Base-by-base conservation (phyloP, 2,113 vertebrate genomes). In the Columbina picui region DNA sequence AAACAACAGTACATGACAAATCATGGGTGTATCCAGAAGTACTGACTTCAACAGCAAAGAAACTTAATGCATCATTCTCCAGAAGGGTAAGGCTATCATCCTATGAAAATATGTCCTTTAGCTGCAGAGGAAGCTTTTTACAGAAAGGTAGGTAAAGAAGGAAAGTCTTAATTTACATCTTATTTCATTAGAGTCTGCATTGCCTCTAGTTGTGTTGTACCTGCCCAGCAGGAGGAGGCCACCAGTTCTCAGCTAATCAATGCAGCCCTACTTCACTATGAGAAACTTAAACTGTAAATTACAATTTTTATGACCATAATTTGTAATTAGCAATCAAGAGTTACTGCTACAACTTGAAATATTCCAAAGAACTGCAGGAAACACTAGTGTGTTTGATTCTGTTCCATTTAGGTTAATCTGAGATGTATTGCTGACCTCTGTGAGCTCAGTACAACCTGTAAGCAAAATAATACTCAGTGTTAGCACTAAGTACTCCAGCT, bases 301-400 rank as follows among this genome's bases (percentile, higher is more conserved):
- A 36, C 9, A 83, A 19, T 76, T 93, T 93, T 69, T 45, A 77
- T 47, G 38, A 30, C 86, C 76, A 43, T 85, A 84, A 74, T 77
- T 76, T 85, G 12, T 41, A 90, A 85, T 86, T 65, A 93, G 14
- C 61, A 86, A 90, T 93, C 75, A 93, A 84, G 59, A 70, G 18
- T 36, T 55, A n/a, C 20, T 91, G 16, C 32, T 82, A 21, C 39
- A 60, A 34, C 47, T 89, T 77, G 60, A 92, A 86, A 84, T 57
- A 86, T 70, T 43, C 30, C 52, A 32, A 34, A 77, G 59, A 93
- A 81, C 59, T 80, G 63, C 64, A 86, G 64, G 86, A 84, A 50
- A 55, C n/a, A 38, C 30, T 57, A 39, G 18, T 49, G 45, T 32
- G 21, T 45, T 87, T 90, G 38, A 53, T 74, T 88, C 41, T 80